These are phyloP conservation scores for Crotophaga sulcirostris DNA, from an alignment of 2,113 vertebrate species.

Conservation along the genomic window DNA sequence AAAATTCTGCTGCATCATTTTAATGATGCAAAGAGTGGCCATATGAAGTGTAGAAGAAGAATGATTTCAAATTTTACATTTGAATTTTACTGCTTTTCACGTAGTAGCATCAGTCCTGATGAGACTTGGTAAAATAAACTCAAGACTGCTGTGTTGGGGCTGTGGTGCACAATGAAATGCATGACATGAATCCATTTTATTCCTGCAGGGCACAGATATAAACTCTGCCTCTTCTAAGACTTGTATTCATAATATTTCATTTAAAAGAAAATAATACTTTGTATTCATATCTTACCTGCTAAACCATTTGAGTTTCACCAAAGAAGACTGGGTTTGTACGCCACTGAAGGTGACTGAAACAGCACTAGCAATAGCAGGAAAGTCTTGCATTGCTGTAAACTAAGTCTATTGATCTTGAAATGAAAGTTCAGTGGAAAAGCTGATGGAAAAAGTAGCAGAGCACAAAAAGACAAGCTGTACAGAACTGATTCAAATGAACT, in stretches of 20 bases:
- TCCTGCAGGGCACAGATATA: not conserved
- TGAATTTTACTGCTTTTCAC: not conserved
- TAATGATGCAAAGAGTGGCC: not conserved
- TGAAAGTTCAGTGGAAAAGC: conserved; percentile 35
- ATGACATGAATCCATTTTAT: not conserved
- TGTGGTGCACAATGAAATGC: not conserved
- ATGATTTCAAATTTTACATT: not conserved
- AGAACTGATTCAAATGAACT: conserved; percentile 2
- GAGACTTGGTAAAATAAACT: conserved; percentile 4
- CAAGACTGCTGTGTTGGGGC: not conserved
- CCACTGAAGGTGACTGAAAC: not conserved
- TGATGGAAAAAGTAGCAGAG: conserved; percentile 42
- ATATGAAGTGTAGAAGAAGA: not conserved
- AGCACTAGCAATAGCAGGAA: not conserved
- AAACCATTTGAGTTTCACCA: not conserved
- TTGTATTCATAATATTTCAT: not conserved
- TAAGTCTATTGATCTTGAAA: conserved; percentile 31
- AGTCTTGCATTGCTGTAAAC: not conserved
- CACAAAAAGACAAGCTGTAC: conserved; percentile 31
- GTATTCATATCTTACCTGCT: not conserved
- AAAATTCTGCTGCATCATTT: not conserved
- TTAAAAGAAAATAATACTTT: not conserved
- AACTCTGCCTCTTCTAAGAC: not conserved
- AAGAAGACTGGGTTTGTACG: not conserved
- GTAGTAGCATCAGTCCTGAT: not conserved